Base-by-base conservation (phyloP, 2,113 vertebrate genomes). In the Scatophagus argus region DNA sequence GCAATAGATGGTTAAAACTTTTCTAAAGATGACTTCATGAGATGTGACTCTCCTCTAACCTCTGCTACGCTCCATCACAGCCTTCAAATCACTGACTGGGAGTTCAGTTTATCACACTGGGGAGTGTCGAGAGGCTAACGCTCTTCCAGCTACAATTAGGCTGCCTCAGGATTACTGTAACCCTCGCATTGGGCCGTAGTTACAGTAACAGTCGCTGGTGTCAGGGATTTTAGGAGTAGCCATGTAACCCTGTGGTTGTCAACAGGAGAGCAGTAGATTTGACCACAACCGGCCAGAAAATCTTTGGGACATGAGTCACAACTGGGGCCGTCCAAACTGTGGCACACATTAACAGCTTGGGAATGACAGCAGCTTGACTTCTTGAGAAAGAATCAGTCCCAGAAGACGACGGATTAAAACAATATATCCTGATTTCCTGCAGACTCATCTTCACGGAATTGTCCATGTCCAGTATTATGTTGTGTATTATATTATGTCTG, bases 271-370 rank as follows among this genome's bases (percentile, higher is more conserved):
- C 62, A 10, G 65, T 39, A 61, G 65, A 76, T 75, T n/a, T 81
- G 80, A 91, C 88, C 88, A 81, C 92, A 90, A 88, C 83, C 63
- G 73, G 79, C 80, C 72, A 55, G 67, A 83, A 64, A 81, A 86
- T 89, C 74, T 82, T 78, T 83, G 36, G 59, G 79, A 77, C 58
- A 73, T 90, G 90, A 93, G 82, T 93, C 92, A 93, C 55, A 58
- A 51, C 31, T n/a, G 23, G 56, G 73, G 64, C 75, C 19, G 64
- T 85, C 74, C 67, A 77, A 74, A 77, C 82, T 59, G 73, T 52
- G 79, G 74, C 69, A 77, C 79, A 66, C 69, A 88, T 87, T 82
- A 83, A 87, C 87, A 88, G 81, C 47, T 72, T 39, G 66, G 66
- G 32, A 71, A 74, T 21, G 58, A 70, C 59, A 47, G 34, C 41